Evolutionary conservation across 1,140 invertebrate genomes (phyloP), one percentile per base, ranked within the genome.

Genomic region (Drosophila tsacasi): DNA sequence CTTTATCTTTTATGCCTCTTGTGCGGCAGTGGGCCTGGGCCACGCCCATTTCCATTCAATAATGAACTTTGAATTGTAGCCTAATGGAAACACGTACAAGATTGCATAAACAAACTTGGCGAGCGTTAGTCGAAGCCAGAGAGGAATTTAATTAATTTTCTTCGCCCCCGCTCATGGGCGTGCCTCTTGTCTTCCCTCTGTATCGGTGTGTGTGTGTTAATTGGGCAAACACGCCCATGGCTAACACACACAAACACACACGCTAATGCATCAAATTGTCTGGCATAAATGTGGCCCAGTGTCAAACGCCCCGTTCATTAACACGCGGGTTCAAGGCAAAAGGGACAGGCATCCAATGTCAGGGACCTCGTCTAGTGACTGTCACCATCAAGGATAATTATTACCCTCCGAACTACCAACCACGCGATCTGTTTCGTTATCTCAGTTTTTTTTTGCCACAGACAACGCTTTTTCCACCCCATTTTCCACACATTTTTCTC

Each of bases 21-120:
- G 15, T 57, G 15, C 23, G 32, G 42, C 9, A 32, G 32, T 12
- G 32, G 32, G 68, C 19, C 54, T 2, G 47, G 6, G 35, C 46
- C 64, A 50, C 61, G 49, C 47, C 72, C 62, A 67, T 49, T 57
- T 44, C 71, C 68, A 74, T 75, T 74, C 69, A 81, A 82, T 90
- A 84, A 85, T 85, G 75, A 90, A 82, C 79, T 83, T 85, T 90
- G 85, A 90, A 90, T 90, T 76, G 81, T 71, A 63, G 82, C 81
- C 85, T 90, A 90, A 90, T 90, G 85, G 81, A 90, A 90, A 90
- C 85, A 90, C 85, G 85, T 90, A 90, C 81, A 46, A 73, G 71
- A 90, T 90, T 68, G 61, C 85, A 84, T 82, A 85, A 81, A 90
- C 87, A 80, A 83, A 83, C 65, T 78, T 78, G 64, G 64, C 37